These are phyloP conservation scores for Nemopilema nomurai DNA, from an alignment of 30 jellyfish, hydroid and myxozoan genomes.

Conservation along the genomic window DNA sequence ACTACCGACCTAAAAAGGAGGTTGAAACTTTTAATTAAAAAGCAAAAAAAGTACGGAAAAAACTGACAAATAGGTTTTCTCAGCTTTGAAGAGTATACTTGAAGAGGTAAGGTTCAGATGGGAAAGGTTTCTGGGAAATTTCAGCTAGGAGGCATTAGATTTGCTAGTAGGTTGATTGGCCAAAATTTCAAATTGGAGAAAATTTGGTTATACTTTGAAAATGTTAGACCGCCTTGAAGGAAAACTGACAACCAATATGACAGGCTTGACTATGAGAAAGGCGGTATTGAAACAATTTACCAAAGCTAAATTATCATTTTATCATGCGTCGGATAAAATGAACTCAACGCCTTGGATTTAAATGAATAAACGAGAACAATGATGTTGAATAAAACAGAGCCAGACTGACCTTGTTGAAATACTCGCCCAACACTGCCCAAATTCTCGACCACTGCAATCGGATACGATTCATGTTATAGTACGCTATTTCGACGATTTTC, in stretches of 20 bases:
- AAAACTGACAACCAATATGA: not conserved
- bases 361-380: no score
- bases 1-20: conserved; percentile 94
- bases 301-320: conserved; percentile 31
- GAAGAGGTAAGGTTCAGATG: no score
- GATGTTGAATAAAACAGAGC: no score
- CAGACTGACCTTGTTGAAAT: conserved; percentile 82
- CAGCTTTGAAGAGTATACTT: no score
- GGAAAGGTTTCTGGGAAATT: no score
- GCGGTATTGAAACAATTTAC: not conserved
- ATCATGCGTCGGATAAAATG: conserved; percentile 2
- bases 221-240: not conserved
- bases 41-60: no score
- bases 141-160: no score
- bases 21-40: no score
- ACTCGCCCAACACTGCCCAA: conserved; percentile 98
- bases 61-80: no score
- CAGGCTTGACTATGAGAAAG: not conserved
- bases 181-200: no score
- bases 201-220: no score
- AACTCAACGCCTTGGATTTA: conserved; percentile 30
- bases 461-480: conserved; percentile 98
- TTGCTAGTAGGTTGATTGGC: no score
- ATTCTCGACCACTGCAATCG: conserved; percentile 97
- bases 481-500: conserved; percentile 92